Conservation (phyloP, 2,797 vertebrate genomes). For the Pristis pectinata region DNA sequence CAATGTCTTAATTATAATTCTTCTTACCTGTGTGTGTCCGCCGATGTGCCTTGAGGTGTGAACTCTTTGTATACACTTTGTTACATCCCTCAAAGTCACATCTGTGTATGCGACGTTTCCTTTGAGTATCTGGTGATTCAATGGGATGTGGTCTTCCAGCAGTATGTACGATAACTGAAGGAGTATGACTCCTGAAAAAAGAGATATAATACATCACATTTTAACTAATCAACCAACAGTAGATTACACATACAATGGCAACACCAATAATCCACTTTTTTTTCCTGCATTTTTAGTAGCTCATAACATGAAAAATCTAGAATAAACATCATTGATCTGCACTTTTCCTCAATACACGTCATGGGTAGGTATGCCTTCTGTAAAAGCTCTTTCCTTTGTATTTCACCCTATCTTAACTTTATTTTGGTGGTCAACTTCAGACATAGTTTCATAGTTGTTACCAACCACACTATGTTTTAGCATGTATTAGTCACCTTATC, state of each 20-base stretch:
- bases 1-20: background rate
- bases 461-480: no score
- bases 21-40: conserved; percentile 87
- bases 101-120: conserved; percentile 87
- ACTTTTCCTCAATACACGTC: background rate
- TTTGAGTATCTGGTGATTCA: conserved; percentile 85
- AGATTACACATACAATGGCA: background rate
- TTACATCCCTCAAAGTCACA: conserved; percentile 92
- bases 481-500: background rate
- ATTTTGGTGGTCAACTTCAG: background rate
- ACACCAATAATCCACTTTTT: background rate
- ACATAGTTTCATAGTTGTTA: background rate
- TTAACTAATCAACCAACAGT: background rate
- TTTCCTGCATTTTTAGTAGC: background rate
- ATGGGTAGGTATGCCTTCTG: background rate
- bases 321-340: background rate
- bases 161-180: conserved; percentile 84
- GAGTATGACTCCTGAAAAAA: conserved; percentile 67
- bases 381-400: background rate
- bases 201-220: conserved; percentile 38
- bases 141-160: conserved; percentile 76
- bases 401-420: background rate
- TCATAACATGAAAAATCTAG: background rate
- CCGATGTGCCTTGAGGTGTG: conserved; percentile 93
- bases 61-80: conserved; percentile 98